Evolutionary conservation across 2,888 invertebrate species (phyloP).

Genomic region (Branchipolynoe longqiensis): DNA sequence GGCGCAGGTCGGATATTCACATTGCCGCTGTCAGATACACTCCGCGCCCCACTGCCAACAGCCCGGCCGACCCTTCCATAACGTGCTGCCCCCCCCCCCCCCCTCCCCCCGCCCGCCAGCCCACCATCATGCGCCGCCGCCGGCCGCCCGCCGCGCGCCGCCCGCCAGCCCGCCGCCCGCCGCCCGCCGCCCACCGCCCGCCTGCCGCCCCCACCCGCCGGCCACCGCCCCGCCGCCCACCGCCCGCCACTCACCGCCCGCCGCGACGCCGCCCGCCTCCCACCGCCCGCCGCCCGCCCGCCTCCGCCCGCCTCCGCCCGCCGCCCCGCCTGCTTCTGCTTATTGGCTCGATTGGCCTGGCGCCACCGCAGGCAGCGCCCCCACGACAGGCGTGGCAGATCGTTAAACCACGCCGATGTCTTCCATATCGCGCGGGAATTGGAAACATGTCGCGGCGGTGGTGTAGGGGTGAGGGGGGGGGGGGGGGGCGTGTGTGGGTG

Average conservation of each 20-base stretch:
- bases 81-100: not conserved
- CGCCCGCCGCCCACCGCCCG: not conserved
- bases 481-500: too few relatives aligned
- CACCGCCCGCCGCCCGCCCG: not conserved
- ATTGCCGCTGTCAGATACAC: conserved; percentile 29
- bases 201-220: not conserved
- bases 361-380: conserved; percentile 47
- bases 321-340: conserved; percentile 31
- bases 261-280: not conserved
- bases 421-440: conserved; percentile 43
- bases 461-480: too few relatives aligned
- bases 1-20: not conserved
- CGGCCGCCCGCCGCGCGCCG: conserved; percentile 11
- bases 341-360: conserved; percentile 51
- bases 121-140: not conserved
- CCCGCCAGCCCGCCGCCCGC: too few relatives aligned
- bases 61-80: not conserved
- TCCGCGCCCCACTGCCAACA: not conserved
- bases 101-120: not conserved
- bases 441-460: conserved; percentile 51
- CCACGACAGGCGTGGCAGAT: conserved; percentile 46
- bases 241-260: not conserved
- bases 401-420: conserved; percentile 37
- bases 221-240: not conserved
- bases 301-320: not conserved